Evolutionary conservation across 2,888 invertebrate species (phyloP).

Genomic region (Drosophila anceps): DNA sequence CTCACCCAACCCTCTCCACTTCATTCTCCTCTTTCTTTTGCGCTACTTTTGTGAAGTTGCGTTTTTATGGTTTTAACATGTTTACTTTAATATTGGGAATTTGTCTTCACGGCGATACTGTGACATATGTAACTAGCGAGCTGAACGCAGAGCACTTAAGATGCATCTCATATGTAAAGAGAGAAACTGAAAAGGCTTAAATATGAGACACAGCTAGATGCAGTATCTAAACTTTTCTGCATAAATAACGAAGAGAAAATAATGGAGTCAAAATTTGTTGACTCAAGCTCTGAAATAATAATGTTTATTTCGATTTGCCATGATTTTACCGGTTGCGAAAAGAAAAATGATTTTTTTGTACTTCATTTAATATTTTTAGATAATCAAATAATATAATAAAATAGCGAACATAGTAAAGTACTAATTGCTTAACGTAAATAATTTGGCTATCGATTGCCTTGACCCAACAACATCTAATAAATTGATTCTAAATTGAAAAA

Average conservation of each 20-base stretch:
- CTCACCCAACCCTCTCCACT: neutral
- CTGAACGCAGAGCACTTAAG: conserved; percentile 11
- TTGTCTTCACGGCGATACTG: conserved; percentile 74
- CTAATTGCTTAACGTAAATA: too few species aligned
- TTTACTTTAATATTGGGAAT: conserved; percentile 81
- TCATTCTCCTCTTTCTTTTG: conserved; percentile 10
- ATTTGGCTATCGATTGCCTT: neutral
- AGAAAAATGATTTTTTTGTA: too few species aligned
- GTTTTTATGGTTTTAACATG: conserved; percentile 80
- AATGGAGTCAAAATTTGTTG: too few species aligned
- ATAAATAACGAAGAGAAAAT: too few species aligned
- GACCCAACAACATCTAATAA: neutral
- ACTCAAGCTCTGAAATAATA: too few species aligned
- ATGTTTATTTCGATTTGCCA: too few species aligned
- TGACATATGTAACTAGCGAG: conserved; percentile 66
- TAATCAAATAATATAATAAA: too few species aligned
- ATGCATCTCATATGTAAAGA: neutral
- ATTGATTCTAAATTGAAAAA: neutral
- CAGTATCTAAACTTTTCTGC: too few species aligned
- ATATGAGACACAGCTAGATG: neutral
- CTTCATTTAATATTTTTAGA: too few species aligned
- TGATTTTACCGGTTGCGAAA: too few species aligned
- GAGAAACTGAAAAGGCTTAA: neutral
- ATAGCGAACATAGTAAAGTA: too few species aligned
- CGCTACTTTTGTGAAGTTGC: conserved; percentile 64